Evolutionary conservation across 2,797 vertebrate species (phyloP), one percentile per base, ranked within the genome.

Genomic region (Pitangus sulphuratus): DNA sequence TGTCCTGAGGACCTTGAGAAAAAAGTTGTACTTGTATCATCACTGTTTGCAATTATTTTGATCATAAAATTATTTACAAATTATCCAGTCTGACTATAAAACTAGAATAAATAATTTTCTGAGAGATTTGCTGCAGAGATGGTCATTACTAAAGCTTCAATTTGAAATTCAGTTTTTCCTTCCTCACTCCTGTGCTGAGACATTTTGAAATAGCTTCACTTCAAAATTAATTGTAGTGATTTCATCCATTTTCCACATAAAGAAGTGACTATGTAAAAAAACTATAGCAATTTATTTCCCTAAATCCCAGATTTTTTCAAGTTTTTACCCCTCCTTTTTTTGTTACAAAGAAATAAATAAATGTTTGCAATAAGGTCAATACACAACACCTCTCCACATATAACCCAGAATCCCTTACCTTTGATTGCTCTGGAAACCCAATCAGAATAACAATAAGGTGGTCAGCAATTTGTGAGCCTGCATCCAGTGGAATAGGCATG

Each of bases 381-480:
- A 95, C 28, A 71, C 33, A 94, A 57, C 56, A 97, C 71, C 76
- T 39, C 85, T 90, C 80, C 92, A 88, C 75, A 84, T 82, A 94
- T 84, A 93, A 84, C 35, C 77, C 84, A 83, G 88, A 96, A 96
- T 92, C 68, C 71, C 97, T 97, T 98, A 99, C 99, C 99, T 99
- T 99, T 88, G 99, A 99, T 97, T 99, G 99, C 86, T 99, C 99
- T 40, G 99, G 99, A 98, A 99, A 99, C 84, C 99, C 99, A 95
- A 99, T 99, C 92, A 99, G 98, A 98, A 99, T 99, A 97, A 99
- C 99, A 85, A 99, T 99, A 82, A 99, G 99, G 97, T 99, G 99
- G 96, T 99, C 99, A 58, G 99, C 99, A 64, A 99, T 98, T 93
- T 99, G 99, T 90, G 99, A 99, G 60, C 99, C 99, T 13, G 99